A percentile compares a stretch with the other conserved stretches of the same genome.
Conservation (phyloP, 1,140 invertebrate species). For the Heterodera schachtii region DNA sequence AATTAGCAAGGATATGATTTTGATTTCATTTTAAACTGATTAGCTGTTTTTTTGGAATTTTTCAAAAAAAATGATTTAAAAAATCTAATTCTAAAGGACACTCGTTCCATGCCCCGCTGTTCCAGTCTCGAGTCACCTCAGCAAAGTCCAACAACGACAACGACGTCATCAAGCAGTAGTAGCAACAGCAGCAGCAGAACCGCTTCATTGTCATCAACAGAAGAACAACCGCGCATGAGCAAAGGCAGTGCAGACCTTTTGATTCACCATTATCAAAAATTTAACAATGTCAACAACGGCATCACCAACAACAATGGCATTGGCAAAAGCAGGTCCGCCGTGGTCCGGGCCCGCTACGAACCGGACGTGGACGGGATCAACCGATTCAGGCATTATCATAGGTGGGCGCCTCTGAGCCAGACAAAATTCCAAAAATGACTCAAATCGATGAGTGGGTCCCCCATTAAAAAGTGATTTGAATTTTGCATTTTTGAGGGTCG, state of each 20-base stretch:
- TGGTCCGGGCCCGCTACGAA: slow-evolving; percentile 35
- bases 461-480: too few species aligned
- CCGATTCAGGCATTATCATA: slow-evolving; percentile 46
- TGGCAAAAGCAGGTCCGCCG: slow-evolving; percentile 34
- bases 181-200: not conserved
- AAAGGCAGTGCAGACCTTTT: not conserved
- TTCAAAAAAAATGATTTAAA: too few species aligned
- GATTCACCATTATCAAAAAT: not conserved
- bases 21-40: too few species aligned
- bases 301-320: not conserved
- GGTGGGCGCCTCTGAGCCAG: slow-evolving; percentile 7
- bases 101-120: not conserved
- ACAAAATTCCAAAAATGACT: too few species aligned
- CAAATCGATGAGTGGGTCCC: too few species aligned
- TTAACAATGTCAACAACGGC: not conserved
- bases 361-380: slow-evolving; percentile 43
- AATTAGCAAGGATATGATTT: too few species aligned
- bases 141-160: not conserved
- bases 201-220: not conserved
- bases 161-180: not conserved
- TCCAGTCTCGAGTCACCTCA: not conserved
- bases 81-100: too few species aligned
- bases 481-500: too few species aligned
- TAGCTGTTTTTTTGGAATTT: too few species aligned
- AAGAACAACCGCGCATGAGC: not conserved